Conservation (phyloP, 2,888 invertebrate species). For the Dolichomitus sp. region DNA sequence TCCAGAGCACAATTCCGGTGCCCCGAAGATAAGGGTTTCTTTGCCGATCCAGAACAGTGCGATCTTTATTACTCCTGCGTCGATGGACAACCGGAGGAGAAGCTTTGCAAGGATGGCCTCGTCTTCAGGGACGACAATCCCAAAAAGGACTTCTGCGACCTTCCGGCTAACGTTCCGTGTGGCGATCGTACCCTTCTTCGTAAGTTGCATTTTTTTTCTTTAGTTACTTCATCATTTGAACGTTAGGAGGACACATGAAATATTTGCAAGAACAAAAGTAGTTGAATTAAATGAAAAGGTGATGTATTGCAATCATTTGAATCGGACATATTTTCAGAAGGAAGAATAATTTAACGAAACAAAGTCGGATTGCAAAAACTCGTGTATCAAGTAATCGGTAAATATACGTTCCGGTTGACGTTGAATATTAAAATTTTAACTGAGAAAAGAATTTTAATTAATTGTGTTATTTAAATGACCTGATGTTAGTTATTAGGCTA, state of each 20-base stretch:
- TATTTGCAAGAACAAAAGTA: background rate
- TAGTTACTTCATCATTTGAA: background rate
- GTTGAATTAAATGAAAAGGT: background rate
- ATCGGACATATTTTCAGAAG: no score
- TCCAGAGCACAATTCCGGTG: conserved; percentile 88
- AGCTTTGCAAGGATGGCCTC: conserved; percentile 92
- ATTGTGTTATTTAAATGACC: background rate
- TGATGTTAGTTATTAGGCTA: background rate
- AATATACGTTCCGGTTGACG: background rate
- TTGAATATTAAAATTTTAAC: background rate
- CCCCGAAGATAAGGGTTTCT: conserved; percentile 91
- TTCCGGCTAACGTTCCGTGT: conserved; percentile 93
- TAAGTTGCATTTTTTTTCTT: conserved; percentile 87
- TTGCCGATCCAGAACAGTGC: conserved; percentile 92
- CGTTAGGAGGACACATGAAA: background rate
- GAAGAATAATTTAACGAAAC: no score
- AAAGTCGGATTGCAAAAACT: background rate
- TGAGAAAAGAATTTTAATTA: background rate
- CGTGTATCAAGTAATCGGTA: background rate
- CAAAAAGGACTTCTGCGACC: conserved; percentile 92
- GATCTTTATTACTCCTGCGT: conserved; percentile 93
- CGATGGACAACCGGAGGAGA: conserved; percentile 89
- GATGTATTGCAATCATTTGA: no score
- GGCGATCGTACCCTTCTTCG: conserved; percentile 91
- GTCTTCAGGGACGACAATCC: conserved; percentile 92